Base-by-base conservation (phyloP, 2,797 vertebrate genomes). In the Pygocentrus nattereri region DNA sequence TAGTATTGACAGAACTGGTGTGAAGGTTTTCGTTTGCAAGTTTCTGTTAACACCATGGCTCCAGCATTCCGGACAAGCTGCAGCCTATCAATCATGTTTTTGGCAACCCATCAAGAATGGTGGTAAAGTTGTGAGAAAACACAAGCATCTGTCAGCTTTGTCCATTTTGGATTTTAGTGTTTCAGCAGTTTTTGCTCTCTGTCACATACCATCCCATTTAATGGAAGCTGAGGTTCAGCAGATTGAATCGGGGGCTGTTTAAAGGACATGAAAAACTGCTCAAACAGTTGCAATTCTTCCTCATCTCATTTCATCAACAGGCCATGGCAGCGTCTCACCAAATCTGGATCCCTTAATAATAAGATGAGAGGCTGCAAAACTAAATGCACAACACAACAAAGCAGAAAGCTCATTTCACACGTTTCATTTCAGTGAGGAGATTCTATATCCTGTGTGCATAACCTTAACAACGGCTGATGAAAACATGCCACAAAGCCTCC, bases 271-370 rank as follows among this genome's bases (percentile, higher is more conserved):
- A 76, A 64, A 68, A 88, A 90, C 84, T 86, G 84, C 86, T 82
- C 88, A 83, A 88, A 89, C 88, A 90, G 62, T 74, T 85, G 81
- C 84, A 88, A 87, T 62, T 58, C 81, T 13, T 71, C 82, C 77
- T 87, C 41, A 75, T 86, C 89, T 93, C 85, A 89, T 93, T 92
- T 89, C 86, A 86, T 88, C 89, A 90, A 86, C 83, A 72, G 89
- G 89, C 88, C 91, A 84, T 76, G 78, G 82, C 85, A 85, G 74
- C 76, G 88, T 86, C 88, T 73, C 86, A 88, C 76, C 88, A 84
- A 90, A 92, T 89, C 89, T 89, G 83, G 84, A 89, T 79, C 86
- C 68, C 67, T 80, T 78, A 84, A 74, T 87, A 86, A 86, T 87
- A 81, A 87, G 85, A 88, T 70, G 52, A 86, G 81, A 88, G 89